A percentile compares a stretch with the other conserved stretches of the same genome.
Conservation (phyloP, 2,888 invertebrate genomes). For the Clistopyga incitator region DNA sequence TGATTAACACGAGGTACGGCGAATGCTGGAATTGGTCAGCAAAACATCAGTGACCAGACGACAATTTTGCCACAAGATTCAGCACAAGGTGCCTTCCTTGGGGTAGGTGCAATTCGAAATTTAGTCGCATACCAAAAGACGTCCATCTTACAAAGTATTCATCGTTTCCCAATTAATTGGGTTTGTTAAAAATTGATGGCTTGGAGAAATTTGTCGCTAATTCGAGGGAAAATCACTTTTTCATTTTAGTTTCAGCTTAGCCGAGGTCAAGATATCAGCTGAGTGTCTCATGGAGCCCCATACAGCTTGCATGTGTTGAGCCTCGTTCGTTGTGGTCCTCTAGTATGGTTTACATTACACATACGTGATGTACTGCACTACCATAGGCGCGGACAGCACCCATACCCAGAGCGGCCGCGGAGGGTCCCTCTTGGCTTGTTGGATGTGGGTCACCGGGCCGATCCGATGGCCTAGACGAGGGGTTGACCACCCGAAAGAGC, state of each 20-base stretch:
- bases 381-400: slow-evolving; percentile 40
- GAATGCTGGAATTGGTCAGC: too few species aligned
- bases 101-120: too few species aligned
- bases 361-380: slow-evolving; percentile 19
- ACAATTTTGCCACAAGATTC: too few species aligned
- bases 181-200: too few species aligned
- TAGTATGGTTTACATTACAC: slow-evolving; percentile 10
- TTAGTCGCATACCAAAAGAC: too few species aligned
- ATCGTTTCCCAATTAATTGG: too few species aligned
- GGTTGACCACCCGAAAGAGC: slow-evolving; percentile 80
- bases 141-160: too few species aligned
- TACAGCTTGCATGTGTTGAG: slow-evolving; percentile 13
- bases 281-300: slow-evolving; percentile 61
- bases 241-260: slow-evolving; percentile 77
- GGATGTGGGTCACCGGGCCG: slow-evolving; percentile 83
- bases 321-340: slow-evolving; percentile 39
- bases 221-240: background rate
- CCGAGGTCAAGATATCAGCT: slow-evolving; percentile 82
- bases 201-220: background rate
- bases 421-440: slow-evolving; percentile 73
- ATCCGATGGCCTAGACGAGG: slow-evolving; percentile 80
- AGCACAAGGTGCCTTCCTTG: too few species aligned
- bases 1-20: too few species aligned
- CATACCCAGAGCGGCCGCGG: slow-evolving; percentile 64
- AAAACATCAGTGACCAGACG: too few species aligned